These are phyloP conservation scores for Dendroctonus valens DNA, from an alignment of 1,140 invertebrate species.

Conservation along the genomic window DNA sequence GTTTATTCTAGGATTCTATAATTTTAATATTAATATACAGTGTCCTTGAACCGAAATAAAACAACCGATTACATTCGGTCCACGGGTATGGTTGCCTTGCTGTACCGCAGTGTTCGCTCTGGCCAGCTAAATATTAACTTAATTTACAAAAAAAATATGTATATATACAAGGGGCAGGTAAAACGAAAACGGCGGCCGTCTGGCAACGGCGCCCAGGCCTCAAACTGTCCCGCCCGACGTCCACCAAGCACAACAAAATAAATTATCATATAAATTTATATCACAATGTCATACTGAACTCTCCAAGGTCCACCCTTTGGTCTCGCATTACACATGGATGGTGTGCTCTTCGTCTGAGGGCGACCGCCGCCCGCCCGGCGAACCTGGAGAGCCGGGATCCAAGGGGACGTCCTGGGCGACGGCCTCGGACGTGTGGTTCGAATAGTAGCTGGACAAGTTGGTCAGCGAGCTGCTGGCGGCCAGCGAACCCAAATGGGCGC, in stretches of 20 bases:
- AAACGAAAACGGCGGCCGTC: too few species aligned
- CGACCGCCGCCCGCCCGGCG: slow-evolving; percentile 48
- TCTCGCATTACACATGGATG: slow-evolving; percentile 47
- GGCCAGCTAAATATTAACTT: too few species aligned
- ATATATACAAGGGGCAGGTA: too few species aligned
- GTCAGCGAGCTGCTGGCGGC: slow-evolving; percentile 59
- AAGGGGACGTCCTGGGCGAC: slow-evolving; percentile 50
- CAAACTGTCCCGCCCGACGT: too few species aligned
- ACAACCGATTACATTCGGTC: slow-evolving; percentile 36
- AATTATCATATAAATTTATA: slow-evolving; percentile 42
- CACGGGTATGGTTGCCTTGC: slow-evolving; percentile 16
- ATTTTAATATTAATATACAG: slow-evolving; percentile 46
- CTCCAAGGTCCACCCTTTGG: not conserved
- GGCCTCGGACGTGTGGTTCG: slow-evolving; percentile 52
- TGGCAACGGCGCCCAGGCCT: too few species aligned
- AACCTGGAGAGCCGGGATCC: slow-evolving; percentile 50
- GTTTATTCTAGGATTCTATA: slow-evolving; percentile 44
- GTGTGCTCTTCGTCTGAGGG: slow-evolving; percentile 60
- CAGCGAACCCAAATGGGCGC: slow-evolving; percentile 57
- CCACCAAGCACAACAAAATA: slow-evolving; percentile 32
- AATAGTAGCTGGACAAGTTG: slow-evolving; percentile 62
- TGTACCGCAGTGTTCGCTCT: too few species aligned
- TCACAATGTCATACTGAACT: slow-evolving; percentile 41
- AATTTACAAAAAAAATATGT: too few species aligned
- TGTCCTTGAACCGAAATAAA: slow-evolving; percentile 42